Evolutionary conservation across 2,888 invertebrate species (phyloP), one percentile per base, ranked within the genome.

Genomic region (Ernsta delagoae): DNA sequence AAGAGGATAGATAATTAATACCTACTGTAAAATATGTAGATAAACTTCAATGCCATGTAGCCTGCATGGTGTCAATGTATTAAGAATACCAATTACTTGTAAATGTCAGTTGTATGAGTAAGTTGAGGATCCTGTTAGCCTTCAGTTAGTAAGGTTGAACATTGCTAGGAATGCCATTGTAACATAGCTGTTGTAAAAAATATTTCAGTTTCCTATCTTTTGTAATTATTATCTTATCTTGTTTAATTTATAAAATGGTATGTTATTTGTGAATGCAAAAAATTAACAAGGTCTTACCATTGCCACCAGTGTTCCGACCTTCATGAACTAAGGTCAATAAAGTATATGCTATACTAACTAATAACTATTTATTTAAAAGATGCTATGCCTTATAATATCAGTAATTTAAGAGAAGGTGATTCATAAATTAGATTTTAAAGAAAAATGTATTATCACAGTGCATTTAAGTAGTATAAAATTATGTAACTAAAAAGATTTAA

Each of bases 1-100:
- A 70, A 82, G 62, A 80, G 79, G 64, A 79, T 86, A 86, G 77
- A 71, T 48, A 81, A 85, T 78, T 86, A 80, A 85, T 70, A 31
- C 4, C 31, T 65, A 54, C 3, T 68, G 59, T 53, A 69, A 59
- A 70, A 68, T 75, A 78, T 77, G 74, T 83, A 84, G 80, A 73
- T 50, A 70, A 70, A 45, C 45, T 12, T 64, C 4, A 57, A 61
- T 59, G 62, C 62, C 57, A 57, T 11, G 5, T 31, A 39, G n/a
- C 39, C 24, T 8, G 36, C 31, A 31, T 31, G 31, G 31, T 31
- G 31, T 31, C 31, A 31, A 31, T 31, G 56, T 68, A 48, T 60
- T 67, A 67, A 61, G 67, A 54, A 56, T 67, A 61, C 56, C 43
- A 45, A 54, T 67, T 45, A 62, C 48, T 62, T 57, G 61, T 68